Evolutionary conservation across 2,113 vertebrate species (phyloP).

Genomic region (Actinemys pallida): DNA sequence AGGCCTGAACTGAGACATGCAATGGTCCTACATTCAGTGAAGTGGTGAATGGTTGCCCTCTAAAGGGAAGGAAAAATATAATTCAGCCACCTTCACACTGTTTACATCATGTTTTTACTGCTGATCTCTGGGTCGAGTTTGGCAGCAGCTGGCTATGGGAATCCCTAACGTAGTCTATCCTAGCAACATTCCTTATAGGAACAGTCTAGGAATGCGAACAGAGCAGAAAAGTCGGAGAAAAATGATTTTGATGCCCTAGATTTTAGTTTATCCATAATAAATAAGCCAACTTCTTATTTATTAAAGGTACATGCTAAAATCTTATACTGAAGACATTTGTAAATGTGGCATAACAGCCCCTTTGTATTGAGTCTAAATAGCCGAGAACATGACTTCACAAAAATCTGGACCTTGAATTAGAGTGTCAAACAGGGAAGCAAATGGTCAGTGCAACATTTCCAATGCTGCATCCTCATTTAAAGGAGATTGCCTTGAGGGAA

Average conservation of each 20-base stretch:
- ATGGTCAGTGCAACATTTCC: not conserved
- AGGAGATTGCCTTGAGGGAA: not conserved
- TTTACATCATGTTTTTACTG: not conserved
- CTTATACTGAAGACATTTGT: not conserved
- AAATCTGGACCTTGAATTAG: slow-evolving; percentile 8
- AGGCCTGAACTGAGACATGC: not conserved
- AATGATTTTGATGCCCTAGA: slow-evolving; percentile 1
- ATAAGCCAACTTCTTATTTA: slow-evolving; percentile 35
- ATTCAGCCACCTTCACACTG: not conserved
- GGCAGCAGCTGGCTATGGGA: not conserved
- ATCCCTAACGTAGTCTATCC: not conserved
- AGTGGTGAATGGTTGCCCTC: slow-evolving; percentile 70
- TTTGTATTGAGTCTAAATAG: not conserved
- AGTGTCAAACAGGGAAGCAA: not conserved
- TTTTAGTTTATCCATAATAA: slow-evolving; percentile 33
- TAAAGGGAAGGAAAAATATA: slow-evolving; percentile 69
- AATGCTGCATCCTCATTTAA: not conserved
- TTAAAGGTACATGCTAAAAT: not conserved
- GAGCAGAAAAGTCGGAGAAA: not conserved
- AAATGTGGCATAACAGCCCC: not conserved
- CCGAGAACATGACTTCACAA: not conserved
- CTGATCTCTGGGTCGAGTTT: slow-evolving; percentile 23
- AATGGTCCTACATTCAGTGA: not conserved
- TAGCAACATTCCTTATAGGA: not conserved
- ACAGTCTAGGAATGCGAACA: not conserved